Percentiles rank a stretch among this genome's conserved stretches.
Evolutionary conservation across 2,888 invertebrate species (phyloP).

Genomic region (Euproctis similis): DNA sequence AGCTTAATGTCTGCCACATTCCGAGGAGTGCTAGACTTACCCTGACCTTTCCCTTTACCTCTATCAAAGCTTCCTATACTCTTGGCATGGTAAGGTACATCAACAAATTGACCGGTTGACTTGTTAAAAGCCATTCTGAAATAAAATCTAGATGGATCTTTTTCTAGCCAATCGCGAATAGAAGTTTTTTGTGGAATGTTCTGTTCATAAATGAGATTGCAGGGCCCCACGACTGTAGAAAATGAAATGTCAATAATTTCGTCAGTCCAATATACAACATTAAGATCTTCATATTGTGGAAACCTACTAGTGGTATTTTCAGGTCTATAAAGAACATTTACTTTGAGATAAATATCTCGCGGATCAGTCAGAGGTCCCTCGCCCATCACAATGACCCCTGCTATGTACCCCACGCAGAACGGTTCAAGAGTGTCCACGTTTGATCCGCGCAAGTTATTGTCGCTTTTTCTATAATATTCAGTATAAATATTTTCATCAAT

Average conservation of each 20-base stretch:
- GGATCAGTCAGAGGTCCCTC: constrained; percentile 68
- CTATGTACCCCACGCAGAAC: constrained; percentile 83
- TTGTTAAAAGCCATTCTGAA: constrained; percentile 81
- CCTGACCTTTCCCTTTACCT: constrained; percentile 80
- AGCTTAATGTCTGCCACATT: constrained; percentile 28
- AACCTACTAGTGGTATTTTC: constrained; percentile 81
- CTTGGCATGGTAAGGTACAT: constrained; percentile 77
- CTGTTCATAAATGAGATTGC: constrained; percentile 79
- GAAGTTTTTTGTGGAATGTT: constrained; percentile 70
- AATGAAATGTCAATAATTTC: constrained; percentile 80
- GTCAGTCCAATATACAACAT: constrained; percentile 85
- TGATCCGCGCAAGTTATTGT: constrained; percentile 81
- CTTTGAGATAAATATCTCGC: constrained; percentile 78
- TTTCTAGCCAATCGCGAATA: constrained; percentile 76
- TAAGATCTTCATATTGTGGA: constrained; percentile 80
- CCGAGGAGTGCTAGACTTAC: constrained; percentile 68
- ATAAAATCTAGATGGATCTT: constrained; percentile 83
- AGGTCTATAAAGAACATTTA: constrained; percentile 83
- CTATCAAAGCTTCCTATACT: constrained; percentile 77
- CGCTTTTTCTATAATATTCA: constrained; percentile 86
- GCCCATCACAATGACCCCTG: constrained; percentile 75
- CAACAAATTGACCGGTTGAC: constrained; percentile 69
- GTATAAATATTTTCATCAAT: constrained; percentile 85
- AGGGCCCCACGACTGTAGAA: constrained; percentile 79
- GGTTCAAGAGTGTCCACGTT: constrained; percentile 84